A percentile compares a stretch with the other conserved stretches of the same genome.
Conservation (phyloP, 1,140 invertebrate genomes). For the Zaprionus ornatus region DNA sequence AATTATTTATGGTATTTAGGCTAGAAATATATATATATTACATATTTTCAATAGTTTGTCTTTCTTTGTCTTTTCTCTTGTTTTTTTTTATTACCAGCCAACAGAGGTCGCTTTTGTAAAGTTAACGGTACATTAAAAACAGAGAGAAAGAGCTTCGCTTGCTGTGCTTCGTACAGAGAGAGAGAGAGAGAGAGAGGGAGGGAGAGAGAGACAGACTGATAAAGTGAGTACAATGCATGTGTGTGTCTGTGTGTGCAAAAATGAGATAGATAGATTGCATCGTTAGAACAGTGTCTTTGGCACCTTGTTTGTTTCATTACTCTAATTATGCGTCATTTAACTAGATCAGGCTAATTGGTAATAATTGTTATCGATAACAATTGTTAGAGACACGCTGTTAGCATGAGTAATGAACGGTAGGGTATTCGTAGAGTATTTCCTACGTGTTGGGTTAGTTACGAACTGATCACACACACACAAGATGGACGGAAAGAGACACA, state of each 20-base stretch:
- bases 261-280: not conserved
- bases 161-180: slow-evolving; percentile 32
- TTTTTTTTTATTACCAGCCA: slow-evolving; percentile 22
- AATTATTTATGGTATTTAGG: slow-evolving; percentile 70
- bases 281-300: not conserved
- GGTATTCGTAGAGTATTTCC: not conserved
- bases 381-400: not conserved
- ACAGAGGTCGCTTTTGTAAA: slow-evolving; percentile 19
- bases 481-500: not conserved
- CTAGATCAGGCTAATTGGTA: not conserved
- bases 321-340: not conserved
- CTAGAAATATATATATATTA: slow-evolving; percentile 72
- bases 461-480: not conserved
- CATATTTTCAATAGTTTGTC: slow-evolving; percentile 45
- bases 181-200: slow-evolving; percentile 6
- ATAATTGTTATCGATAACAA: slow-evolving; percentile 4
- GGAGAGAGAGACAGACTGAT: not conserved
- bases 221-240: slow-evolving; percentile 6
- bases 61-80: not conserved
- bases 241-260: slow-evolving; percentile 3
- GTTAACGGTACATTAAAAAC: slow-evolving; percentile 15
- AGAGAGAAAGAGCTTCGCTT: slow-evolving; percentile 20
- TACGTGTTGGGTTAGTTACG: not conserved
- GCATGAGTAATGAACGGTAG: not conserved
- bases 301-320: not conserved